These are phyloP conservation scores for Oreonectes daqikongensis DNA, from an alignment of 2,797 vertebrate genomes.

Conservation along the genomic window DNA sequence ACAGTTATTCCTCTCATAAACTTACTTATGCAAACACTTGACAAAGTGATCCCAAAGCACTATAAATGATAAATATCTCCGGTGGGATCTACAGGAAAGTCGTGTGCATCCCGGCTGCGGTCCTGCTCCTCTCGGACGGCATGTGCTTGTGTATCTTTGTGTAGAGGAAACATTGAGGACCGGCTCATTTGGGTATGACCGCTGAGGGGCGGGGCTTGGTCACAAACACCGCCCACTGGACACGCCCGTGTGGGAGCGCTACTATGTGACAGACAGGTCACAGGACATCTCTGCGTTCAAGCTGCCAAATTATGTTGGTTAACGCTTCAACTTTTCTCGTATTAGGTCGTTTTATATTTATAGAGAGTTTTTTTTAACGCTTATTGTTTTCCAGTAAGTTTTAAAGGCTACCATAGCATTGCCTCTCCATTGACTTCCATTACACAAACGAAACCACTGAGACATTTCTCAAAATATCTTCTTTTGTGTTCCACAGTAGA, in stretches of 20 bases:
- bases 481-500: too few species aligned
- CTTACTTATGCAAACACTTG: conserved; percentile 5
- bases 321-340: background rate
- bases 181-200: conserved; percentile 38
- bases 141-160: conserved; percentile 46
- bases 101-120: conserved; percentile 6
- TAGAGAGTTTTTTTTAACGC: too few species aligned
- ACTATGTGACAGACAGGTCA: background rate
- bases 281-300: background rate
- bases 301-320: background rate
- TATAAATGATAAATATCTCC: background rate
- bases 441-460: too few species aligned
- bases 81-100: conserved; percentile 20
- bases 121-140: conserved; percentile 20
- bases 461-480: too few species aligned
- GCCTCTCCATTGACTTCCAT: too few species aligned
- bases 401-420: too few species aligned
- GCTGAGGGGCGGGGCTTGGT: background rate
- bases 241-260: conserved; percentile 9
- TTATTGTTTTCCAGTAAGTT: too few species aligned
- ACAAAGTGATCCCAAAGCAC: background rate
- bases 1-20: conserved; percentile 31
- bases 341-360: too few species aligned
- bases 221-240: background rate
- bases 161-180: conserved; percentile 31